Conservation (phyloP, 2,113 vertebrate genomes). For the Sceloporus tristichus region DNA sequence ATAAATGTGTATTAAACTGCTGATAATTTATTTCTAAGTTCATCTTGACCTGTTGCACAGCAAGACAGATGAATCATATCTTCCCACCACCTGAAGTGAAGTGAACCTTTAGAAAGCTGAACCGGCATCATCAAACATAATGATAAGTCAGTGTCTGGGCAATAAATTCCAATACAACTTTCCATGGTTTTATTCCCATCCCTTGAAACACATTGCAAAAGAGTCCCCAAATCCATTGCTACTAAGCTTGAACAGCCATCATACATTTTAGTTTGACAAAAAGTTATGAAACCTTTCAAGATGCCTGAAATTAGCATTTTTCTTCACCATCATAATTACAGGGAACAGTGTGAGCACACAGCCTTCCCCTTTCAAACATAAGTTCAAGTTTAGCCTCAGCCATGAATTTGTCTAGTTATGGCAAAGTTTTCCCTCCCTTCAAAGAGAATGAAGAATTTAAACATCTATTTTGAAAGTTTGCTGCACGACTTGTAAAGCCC, state of each 20-base stretch:
- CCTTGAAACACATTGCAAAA: neutral
- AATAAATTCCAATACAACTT: neutral
- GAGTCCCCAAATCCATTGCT: neutral
- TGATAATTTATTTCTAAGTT: slow-evolving; percentile 41
- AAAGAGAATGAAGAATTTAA: neutral
- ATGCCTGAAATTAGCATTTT: neutral
- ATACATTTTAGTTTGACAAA: neutral
- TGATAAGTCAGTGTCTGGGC: neutral
- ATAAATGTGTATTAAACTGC: neutral
- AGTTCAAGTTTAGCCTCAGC: slow-evolving; percentile 1
- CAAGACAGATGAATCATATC: slow-evolving; percentile 15
- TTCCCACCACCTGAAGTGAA: slow-evolving; percentile 26
- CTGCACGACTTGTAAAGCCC: neutral
- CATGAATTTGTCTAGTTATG: neutral
- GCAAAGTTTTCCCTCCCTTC: no score
- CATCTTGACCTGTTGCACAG: slow-evolving; percentile 14
- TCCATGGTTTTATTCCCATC: neutral
- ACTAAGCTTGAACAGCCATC: neutral
- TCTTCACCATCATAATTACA: neutral
- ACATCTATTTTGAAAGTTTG: neutral
- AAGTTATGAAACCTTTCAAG: neutral
- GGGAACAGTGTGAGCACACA: neutral
- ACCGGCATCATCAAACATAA: neutral
- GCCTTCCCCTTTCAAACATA: neutral
- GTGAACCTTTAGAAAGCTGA: neutral